Evolutionary conservation across 2,797 vertebrate species (phyloP).

Genomic region (Syngnathus acus): DNA sequence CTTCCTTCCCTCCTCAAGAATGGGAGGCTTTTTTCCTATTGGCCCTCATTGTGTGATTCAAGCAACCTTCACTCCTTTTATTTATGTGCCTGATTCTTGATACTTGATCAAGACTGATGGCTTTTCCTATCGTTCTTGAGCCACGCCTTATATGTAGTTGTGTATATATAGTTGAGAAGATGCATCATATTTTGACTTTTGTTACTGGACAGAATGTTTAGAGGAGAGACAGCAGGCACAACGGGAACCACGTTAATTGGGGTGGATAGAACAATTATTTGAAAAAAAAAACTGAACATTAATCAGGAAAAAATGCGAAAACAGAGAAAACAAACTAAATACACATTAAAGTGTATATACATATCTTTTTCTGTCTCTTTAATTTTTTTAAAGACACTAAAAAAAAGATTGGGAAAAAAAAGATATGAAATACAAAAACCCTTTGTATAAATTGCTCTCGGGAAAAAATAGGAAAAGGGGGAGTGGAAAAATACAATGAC

Average conservation of each 20-base stretch:
- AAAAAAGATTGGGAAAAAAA: too few relatives aligned
- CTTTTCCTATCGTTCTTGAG: neutral
- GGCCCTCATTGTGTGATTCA: slow-evolving; percentile 57
- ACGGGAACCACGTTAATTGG: too few relatives aligned
- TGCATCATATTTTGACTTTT: neutral
- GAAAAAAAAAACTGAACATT: neutral
- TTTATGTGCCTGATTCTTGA: slow-evolving; percentile 2
- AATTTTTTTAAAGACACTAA: too few relatives aligned
- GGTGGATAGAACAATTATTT: too few relatives aligned
- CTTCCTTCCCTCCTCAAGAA: slow-evolving; percentile 61
- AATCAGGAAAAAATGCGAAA: too few relatives aligned
- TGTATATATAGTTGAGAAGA: neutral
- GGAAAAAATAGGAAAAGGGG: too few relatives aligned
- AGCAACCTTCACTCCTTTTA: slow-evolving; percentile 42
- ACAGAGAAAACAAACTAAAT: too few relatives aligned
- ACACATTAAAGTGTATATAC: too few relatives aligned
- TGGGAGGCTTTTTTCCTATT: slow-evolving; percentile 67
- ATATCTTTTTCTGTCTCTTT: too few relatives aligned
- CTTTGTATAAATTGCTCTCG: too few relatives aligned
- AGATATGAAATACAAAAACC: too few relatives aligned
- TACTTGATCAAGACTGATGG: slow-evolving; percentile 12
- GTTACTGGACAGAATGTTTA: neutral
- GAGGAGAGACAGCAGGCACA: neutral
- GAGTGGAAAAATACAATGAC: too few relatives aligned
- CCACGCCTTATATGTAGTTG: neutral